Conservation (phyloP, 2,888 invertebrate genomes). For the Coleophora deauratella region DNA sequence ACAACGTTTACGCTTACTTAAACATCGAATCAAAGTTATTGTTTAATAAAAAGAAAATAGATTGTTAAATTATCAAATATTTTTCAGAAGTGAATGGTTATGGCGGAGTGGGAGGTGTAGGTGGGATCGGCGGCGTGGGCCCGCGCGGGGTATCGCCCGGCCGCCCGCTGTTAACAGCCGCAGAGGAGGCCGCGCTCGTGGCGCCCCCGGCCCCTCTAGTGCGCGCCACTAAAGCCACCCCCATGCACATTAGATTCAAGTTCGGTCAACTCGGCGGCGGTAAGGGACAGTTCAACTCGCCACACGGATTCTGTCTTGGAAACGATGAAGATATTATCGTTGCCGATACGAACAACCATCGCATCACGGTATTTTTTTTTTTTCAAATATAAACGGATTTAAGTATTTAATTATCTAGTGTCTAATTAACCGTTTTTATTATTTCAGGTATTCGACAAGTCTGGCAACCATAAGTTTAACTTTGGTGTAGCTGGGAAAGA, state of each 20-base stretch:
- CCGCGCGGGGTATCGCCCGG: constrained; percentile 71
- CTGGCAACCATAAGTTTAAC: constrained; percentile 93
- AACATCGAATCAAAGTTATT: too few relatives aligned
- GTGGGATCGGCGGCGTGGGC: constrained; percentile 65
- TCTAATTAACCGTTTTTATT: not conserved
- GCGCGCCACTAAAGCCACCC: constrained; percentile 82
- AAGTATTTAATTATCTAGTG: too few relatives aligned
- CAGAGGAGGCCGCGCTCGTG: constrained; percentile 59
- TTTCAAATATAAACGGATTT: too few relatives aligned
- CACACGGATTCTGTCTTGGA: constrained; percentile 97
- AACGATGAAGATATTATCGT: constrained; percentile 97
- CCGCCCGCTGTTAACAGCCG: constrained; percentile 54
- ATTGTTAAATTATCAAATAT: not conserved
- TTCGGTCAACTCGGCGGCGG: constrained; percentile 95
- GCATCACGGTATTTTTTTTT: constrained; percentile 88
- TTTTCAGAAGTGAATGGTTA: constrained; percentile 65
- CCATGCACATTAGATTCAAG: constrained; percentile 92
- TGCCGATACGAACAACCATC: constrained; percentile 97
- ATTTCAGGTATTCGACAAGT: constrained; percentile 92
- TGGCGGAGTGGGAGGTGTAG: constrained; percentile 50
- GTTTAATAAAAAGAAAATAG: too few relatives aligned
- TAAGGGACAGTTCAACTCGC: constrained; percentile 96
- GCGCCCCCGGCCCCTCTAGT: constrained; percentile 70
- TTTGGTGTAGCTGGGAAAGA: constrained; percentile 97
- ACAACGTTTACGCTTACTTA: too few relatives aligned